These are phyloP conservation scores for Ctenoplectra terminalis DNA, from an alignment of 1,140 invertebrate genomes.

Conservation along the genomic window DNA sequence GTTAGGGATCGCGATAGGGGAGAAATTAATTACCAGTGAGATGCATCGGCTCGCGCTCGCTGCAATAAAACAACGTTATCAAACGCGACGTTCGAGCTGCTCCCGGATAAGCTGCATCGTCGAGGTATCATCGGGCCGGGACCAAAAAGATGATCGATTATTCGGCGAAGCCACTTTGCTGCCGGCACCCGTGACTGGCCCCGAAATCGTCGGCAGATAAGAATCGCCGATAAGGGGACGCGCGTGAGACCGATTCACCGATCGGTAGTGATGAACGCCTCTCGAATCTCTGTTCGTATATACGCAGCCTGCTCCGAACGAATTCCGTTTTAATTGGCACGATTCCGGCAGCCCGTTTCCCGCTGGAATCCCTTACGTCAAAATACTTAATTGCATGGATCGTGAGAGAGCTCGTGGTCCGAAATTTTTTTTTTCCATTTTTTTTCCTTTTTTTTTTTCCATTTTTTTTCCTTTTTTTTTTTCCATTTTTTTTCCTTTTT, in stretches of 20 bases:
- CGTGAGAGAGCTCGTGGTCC: not conserved
- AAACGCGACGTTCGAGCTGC: conserved; percentile 28
- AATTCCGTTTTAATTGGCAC: conserved; percentile 65
- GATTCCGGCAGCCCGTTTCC: conserved; percentile 53
- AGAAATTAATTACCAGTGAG: conserved; percentile 48
- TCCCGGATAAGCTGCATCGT: conserved; percentile 29
- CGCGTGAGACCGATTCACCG: conserved; percentile 38
- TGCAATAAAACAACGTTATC: conserved; percentile 51
- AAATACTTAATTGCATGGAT: conserved; percentile 57
- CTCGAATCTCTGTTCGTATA: not conserved
- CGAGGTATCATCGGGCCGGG: not conserved
- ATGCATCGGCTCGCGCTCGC: conserved; percentile 19
- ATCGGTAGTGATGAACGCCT: conserved; percentile 18
- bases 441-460: not conserved
- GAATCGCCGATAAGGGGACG: conserved; percentile 43
- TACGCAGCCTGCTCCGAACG: conserved; percentile 9
- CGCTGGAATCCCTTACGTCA: conserved; percentile 56
- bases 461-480: not conserved
- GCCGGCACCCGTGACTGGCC: conserved; percentile 26
- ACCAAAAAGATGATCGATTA: conserved; percentile 55
- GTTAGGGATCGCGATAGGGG: conserved; percentile 44
- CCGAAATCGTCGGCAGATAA: conserved; percentile 37
- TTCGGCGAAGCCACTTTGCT: conserved; percentile 39
- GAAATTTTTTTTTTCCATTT: not conserved
- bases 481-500: not conserved